Percentiles rank a stretch among this genome's conserved stretches.
Conservation (phyloP, 2,113 vertebrate genomes). For the Capra hircus region DNA sequence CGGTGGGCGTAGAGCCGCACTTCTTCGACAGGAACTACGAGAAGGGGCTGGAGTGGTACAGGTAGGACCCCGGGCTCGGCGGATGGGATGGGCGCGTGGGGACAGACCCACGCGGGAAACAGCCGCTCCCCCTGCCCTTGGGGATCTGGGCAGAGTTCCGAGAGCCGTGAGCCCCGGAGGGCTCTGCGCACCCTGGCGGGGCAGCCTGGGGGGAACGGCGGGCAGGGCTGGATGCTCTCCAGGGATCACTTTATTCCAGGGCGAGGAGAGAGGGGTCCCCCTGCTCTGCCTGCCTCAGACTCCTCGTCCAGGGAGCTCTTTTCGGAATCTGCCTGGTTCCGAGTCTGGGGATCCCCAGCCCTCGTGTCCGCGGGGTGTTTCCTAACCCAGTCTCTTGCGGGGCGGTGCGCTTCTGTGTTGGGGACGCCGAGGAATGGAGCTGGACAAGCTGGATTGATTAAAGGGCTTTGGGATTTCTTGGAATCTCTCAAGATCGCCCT, state of each 20-base stretch:
- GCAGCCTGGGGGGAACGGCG: not conserved
- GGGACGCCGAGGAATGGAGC: not conserved
- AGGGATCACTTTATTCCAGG: not conserved
- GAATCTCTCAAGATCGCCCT: not conserved
- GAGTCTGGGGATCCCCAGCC: not conserved
- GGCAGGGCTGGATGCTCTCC: not conserved
- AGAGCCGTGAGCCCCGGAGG: not conserved
- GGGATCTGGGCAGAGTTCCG: not conserved
- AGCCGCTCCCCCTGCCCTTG: not conserved
- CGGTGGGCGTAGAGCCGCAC: conserved; percentile 96
- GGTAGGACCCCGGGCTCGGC: conserved; percentile 81
- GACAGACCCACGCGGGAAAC: not conserved
- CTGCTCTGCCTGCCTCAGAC: not conserved
- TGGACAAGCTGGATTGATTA: not conserved
- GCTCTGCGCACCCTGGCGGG: not conserved
- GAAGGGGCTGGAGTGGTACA: conserved; percentile 97
- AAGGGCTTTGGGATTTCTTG: conserved; percentile 28
- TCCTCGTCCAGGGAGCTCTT: not conserved
- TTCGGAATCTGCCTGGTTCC: not conserved
- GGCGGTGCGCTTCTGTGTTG: not conserved
- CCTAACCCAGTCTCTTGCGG: not conserved
- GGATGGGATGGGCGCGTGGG: not conserved
- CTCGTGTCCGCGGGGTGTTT: not conserved
- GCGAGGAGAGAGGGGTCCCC: not conserved
- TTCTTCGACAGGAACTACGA: conserved; percentile 99